A percentile compares a stretch with the other conserved stretches of the same genome.
phyloP scores from a whole-genome alignment of 2,797 vertebrate genomes.

The Cyclopterus lumpus region DNA sequence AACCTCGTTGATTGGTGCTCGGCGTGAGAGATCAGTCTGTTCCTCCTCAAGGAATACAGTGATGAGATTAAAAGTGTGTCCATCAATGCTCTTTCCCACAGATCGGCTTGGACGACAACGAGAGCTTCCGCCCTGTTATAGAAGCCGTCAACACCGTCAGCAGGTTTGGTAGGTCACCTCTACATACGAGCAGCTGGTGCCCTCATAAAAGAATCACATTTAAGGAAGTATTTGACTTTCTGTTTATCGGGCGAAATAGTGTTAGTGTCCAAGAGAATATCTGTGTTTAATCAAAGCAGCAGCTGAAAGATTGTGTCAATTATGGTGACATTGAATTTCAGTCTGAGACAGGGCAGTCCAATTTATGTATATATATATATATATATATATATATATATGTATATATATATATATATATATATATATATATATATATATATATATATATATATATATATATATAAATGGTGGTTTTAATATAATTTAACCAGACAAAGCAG shows the following conservation, averaged over 20 bases:
- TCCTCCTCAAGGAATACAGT: neutral
- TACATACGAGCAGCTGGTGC: too few species aligned
- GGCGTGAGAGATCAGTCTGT: neutral
- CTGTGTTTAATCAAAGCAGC: neutral
- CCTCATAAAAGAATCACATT: neutral
- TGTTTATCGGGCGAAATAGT: neutral
- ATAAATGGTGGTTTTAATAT: neutral
- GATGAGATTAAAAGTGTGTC: neutral
- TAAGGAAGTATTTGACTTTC: neutral
- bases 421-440: too few species aligned
- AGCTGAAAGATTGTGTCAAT: neutral
- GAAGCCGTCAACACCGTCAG: conserved; percentile 91
- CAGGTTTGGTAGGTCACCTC: conserved; percentile 89
- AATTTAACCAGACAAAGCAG: neutral
- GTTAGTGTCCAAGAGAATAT: neutral
- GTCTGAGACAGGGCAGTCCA: neutral
- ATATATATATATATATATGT: too few species aligned
- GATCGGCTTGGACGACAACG: conserved; percentile 90
- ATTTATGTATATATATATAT: too few species aligned
- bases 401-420: too few species aligned
- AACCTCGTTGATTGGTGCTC: neutral
- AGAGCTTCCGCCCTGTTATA: conserved; percentile 86
- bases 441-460: too few species aligned
- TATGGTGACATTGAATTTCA: neutral
- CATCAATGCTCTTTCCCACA: conserved; percentile 68